phyloP scores from a whole-genome alignment of 2,888 invertebrate species.

The Endotricha flammealis region DNA sequence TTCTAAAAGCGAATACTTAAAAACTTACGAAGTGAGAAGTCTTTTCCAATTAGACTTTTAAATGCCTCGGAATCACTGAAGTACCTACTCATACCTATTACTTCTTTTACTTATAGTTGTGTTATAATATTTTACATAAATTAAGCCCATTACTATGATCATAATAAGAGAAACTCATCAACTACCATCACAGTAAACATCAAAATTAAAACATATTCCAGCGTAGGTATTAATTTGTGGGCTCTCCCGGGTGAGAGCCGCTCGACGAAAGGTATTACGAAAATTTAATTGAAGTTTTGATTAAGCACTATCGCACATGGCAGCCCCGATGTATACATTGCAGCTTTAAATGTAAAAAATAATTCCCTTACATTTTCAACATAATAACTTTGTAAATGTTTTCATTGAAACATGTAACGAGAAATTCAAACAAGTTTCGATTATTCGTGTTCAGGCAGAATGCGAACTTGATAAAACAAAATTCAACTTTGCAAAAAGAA shows the following conservation, averaged over 20 bases:
- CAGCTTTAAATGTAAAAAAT: constrained; percentile 25
- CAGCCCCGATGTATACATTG: constrained; percentile 32
- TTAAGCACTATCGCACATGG: constrained; percentile 60
- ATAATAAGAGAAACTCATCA: constrained; percentile 32
- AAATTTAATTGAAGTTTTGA: constrained; percentile 74
- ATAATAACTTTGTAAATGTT: constrained; percentile 1
- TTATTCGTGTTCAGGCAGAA: neutral
- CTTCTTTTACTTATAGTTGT: too few relatives aligned
- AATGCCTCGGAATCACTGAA: too few relatives aligned
- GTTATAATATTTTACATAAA: too few relatives aligned
- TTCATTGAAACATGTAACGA: neutral
- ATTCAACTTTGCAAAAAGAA: constrained; percentile 39
- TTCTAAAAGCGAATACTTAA: too few relatives aligned
- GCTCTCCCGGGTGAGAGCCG: constrained; percentile 43
- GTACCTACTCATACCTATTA: too few relatives aligned
- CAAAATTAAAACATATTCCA: constrained; percentile 55
- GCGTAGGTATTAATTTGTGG: constrained; percentile 55
- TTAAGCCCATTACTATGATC: too few relatives aligned
- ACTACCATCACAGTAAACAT: constrained; percentile 32
- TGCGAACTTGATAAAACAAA: constrained; percentile 26
- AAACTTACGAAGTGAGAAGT: too few relatives aligned
- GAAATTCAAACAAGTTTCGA: constrained; percentile 5
- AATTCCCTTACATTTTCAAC: constrained; percentile 5
- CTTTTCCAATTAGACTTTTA: too few relatives aligned
- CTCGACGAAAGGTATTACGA: constrained; percentile 62